Base-by-base conservation (phyloP, 2,888 invertebrate species). In the Octonoba sinensis region DNA sequence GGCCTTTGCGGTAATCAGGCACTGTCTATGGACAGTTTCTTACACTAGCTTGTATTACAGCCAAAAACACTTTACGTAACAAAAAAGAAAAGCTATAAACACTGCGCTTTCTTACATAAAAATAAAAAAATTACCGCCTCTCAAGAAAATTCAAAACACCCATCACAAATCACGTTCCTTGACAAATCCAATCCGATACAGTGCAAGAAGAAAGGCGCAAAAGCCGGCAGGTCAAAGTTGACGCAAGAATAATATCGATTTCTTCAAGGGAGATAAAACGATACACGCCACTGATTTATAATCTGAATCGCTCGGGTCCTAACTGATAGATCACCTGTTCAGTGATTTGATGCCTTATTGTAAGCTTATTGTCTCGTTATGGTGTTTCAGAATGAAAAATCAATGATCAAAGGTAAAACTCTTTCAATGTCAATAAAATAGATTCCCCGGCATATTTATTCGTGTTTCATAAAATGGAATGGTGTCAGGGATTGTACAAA, bases 101-200 rank as follows among this genome's bases (percentile, higher is more conserved):
- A 20, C 20, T 18, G 1, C 20, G 20, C 8, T 20, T 1, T 54
- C 54, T 8, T 8, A 18, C n/a, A 54, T 18, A 16, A 54, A 20
- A 51, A 54, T 18, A 16, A 54, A 20, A 51, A 54, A 18, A 54
- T 8, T 16, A 1, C 20, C 18, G 20, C 18, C 20, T 54, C 54
- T 18, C n/a, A n/a, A 54, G 46, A 27, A 49, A 65, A 44, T 57
- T 27, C 44, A 66, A 74, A 44, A 66, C 66, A 47, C 47, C 57
- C 57, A 56, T 20, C 56, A 65, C 74, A 74, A 74, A 74, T 74
- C 74, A 64, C 24, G 36, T 18, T 57, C 27, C 36, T 36, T 66
- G 74, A 59, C 64, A 74, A 66, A 74, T 74, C 64, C 66, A 66
- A 74, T 74, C 74, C 65, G 16, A 36, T 44, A 44, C 13, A 24